Percentiles rank a stretch among this genome's conserved stretches.
phyloP scores from a whole-genome alignment of 2,888 invertebrate species.

The Microlaimidae sp. region DNA sequence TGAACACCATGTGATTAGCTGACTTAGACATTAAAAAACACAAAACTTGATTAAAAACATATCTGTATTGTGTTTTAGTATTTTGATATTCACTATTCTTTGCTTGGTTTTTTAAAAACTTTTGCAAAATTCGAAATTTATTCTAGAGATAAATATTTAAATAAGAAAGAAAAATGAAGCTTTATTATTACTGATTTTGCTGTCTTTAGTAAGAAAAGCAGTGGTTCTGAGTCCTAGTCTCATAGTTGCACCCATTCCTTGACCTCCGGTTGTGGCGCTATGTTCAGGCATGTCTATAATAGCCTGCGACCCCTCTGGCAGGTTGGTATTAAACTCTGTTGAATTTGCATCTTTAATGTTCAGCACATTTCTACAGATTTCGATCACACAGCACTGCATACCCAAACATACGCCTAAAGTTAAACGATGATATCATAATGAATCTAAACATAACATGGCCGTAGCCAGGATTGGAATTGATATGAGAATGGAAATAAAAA shows the following conservation, averaged over 20 bases:
- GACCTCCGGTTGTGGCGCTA: conserved; percentile 53
- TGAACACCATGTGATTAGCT: too few species aligned
- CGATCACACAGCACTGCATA: conserved; percentile 85
- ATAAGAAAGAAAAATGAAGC: too few species aligned
- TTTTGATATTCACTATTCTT: too few species aligned
- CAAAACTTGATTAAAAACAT: too few species aligned
- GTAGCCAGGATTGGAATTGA: neutral
- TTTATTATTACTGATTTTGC: conserved; percentile 39
- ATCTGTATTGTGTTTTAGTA: too few species aligned
- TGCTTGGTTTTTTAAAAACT: too few species aligned
- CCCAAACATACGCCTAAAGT: conserved; percentile 66
- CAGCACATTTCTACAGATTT: conserved; percentile 70
- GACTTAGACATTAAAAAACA: too few species aligned
- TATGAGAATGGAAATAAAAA: neutral
- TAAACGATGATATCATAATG: neutral
- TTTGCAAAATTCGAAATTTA: too few species aligned
- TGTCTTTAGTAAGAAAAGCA: conserved; percentile 48
- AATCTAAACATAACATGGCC: conserved; percentile 5
- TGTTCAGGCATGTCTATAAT: conserved; percentile 95
- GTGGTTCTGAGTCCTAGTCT: conserved; percentile 81
- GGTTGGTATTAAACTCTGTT: conserved; percentile 56
- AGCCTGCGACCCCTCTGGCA: conserved; percentile 39
- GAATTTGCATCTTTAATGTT: conserved; percentile 60
- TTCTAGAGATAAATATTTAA: too few species aligned
- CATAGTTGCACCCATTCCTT: conserved; percentile 82